Base-by-base conservation (phyloP, 2,888 invertebrate species). In the Drosophila tripunctata region DNA sequence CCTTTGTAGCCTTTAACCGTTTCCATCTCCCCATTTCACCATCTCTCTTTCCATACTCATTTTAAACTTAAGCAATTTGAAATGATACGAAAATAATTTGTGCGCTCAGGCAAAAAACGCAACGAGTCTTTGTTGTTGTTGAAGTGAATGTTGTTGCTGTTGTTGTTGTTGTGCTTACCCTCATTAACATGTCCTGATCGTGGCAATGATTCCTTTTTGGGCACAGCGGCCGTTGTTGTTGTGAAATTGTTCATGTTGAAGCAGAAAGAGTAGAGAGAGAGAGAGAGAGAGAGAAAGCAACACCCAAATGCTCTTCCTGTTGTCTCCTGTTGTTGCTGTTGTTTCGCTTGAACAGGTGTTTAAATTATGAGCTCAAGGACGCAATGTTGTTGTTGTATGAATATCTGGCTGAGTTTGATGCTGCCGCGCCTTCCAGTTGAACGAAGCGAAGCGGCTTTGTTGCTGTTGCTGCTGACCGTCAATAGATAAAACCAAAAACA, bases 141-240 rank as follows among this genome's bases (percentile, higher is more conserved):
- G 35, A 10, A 40, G 14, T 45, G 47, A 33, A 40, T 36, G 43
- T 12, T 44, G 31, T 35, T 62, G 36, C 38, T 27, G 12, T 21
- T 14, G 19, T 14, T 31, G 12, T 2, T 17, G 12, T 55, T 41
- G 17, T 17, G 27, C 78, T 80, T 82, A 88, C 80, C 80, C 83
- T 80, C 94, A 88, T 93, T 94, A 50, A 95, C 95, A 89, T 94
- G 93, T 68, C 95, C 95, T 77, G 93, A 92, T 90, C 93, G 93
- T 33, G 94, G 94, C 88, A 94, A 88, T 51, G 93, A 91, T 89
- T 94, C 94, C 52, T 90, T 88, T 67, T 89, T 90, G 58, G 89
- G 87, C 70, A 88, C 89, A 58, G 90, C 56, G 41, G 83, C 88
- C 56, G 90, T 90, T 73, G 90, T 82, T 62, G 90, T 91, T 71